Base-by-base conservation (phyloP, 1,140 invertebrate genomes). In the Asbolus verrucosus region DNA sequence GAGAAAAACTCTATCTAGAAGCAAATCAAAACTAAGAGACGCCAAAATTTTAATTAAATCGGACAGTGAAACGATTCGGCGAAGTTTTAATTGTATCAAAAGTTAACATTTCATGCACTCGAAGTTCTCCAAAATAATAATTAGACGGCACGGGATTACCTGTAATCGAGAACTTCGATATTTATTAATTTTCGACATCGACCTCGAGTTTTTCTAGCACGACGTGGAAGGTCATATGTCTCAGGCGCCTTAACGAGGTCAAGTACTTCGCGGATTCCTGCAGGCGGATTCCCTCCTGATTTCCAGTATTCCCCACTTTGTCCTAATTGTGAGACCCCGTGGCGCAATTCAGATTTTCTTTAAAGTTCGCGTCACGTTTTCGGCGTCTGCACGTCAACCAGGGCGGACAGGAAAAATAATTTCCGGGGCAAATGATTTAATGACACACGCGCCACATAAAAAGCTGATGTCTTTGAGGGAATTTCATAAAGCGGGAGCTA, bases 241-340 rank as follows among this genome's bases (percentile, higher is more conserved):
- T 46, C 41, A 46, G 41, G 41, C 41, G 41, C 41, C 18, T 16
- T 46, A 46, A 46, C 41, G 41, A 46, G 41, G 41, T 46, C 41
- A 46, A 46, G 41, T 16, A 46, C 41, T 46, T 16, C 14, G 41
- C 41, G 19, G 19, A 46, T 46, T 54, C 46, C 27, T 54, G 19
- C 9, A 27, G 46, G 24, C 19, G 16, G 24, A 27, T 54, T 54
- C 21, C 21, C 9, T 9, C 46, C 13, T 54, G 46, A 54, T 41
- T 63, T 63, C 21, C 61, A 63, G 13, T 63, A 41, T 41, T 63
- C 39, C 19, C 18, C 61, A 63, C 33, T 63, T 63, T 39, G 24
- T 14, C 14, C 18, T 41, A 63, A 63, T 39, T 63, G 61, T 30
- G 13, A 19, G 33, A 19, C 61, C 36, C 18, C 4, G 16, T 15